Percentiles rank a stretch among this genome's conserved stretches.
These are phyloP conservation scores for Plebejus melissa DNA, from an alignment of 2,888 invertebrate genomes.

Conservation along the genomic window DNA sequence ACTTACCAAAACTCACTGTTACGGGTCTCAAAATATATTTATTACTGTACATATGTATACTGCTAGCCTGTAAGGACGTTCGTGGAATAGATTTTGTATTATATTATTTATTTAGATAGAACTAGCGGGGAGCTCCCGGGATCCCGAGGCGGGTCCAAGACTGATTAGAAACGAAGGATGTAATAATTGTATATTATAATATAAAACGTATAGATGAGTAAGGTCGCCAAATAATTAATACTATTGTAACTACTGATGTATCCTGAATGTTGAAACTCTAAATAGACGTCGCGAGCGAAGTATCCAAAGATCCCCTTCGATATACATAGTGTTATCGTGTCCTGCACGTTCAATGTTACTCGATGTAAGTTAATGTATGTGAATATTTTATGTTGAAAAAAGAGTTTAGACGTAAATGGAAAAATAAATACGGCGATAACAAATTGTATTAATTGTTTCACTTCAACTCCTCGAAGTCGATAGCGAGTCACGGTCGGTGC, in stretches of 20 bases:
- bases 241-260: constrained; percentile 61
- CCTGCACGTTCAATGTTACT: constrained; percentile 66
- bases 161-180: constrained; percentile 74
- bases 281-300: constrained; percentile 53
- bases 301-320: constrained; percentile 45
- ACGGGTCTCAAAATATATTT: constrained; percentile 39
- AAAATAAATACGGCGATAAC: constrained; percentile 72
- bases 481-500: neutral
- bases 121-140: constrained; percentile 72
- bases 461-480: constrained; percentile 29
- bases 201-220: constrained; percentile 65
- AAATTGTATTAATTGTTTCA: constrained; percentile 55
- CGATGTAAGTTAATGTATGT: constrained; percentile 69
- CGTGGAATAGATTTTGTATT: constrained; percentile 75
- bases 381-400: constrained; percentile 66
- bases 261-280: constrained; percentile 65
- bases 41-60: constrained; percentile 43
- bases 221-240: constrained; percentile 74
- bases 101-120: constrained; percentile 75
- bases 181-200: constrained; percentile 72
- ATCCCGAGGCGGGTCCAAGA: constrained; percentile 71
- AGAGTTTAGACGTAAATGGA: constrained; percentile 61
- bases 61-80: constrained; percentile 47
- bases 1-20: constrained; percentile 36
- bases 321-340: constrained; percentile 44